Base-by-base conservation (phyloP, 2,888 invertebrate species). In the Cordilura impudica region DNA sequence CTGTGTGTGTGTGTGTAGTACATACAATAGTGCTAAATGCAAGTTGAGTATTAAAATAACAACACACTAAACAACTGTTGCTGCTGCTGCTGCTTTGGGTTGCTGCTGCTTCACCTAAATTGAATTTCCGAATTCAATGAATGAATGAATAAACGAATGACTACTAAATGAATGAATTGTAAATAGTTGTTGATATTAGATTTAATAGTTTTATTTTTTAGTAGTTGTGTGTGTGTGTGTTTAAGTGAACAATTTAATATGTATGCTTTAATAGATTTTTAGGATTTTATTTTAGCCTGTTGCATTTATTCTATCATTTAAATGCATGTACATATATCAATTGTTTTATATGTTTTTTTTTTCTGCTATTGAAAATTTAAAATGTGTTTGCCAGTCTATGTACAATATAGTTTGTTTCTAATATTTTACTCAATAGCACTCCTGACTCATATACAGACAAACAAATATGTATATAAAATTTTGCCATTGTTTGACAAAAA, bases 41-140 rank as follows among this genome's bases (percentile, higher is more conserved):
- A 67, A 73, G 73, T 67, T 73, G 72, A 43, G 49, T 70, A 58
- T 70, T 58, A 51, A 70, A 70, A 76, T 75, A 69, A 75, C 67
- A 75, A 63, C 39, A 74, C 26, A 49, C 19, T 69, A 29, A 63
- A 8, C 23, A 63, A 26, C 43, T 63, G 73, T 35, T 61, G 35
- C 19, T 49, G 35, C 26, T 56, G 53, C 72, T 73, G 70, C 49
- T 71, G 63, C 19, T 53, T 53, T 63, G 39, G 35, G 73, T 18
- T 70, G 70, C 65, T 75, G 77, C 58, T 71, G 54, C 60, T 80
- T 81, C 77, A 70, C 81, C 81, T 82, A 86, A 87, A 87, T 87
- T 87, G 85, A 87, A 87, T 87, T 87, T 87, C 85, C 87, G 84
- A 87, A 87, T 88, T 87, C 87, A 86, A 86, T 86, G 86, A 85